A percentile compares a stretch with the other conserved stretches of the same genome.
phyloP scores from a whole-genome alignment of 2,888 invertebrate genomes.

The Empis stercorea region DNA sequence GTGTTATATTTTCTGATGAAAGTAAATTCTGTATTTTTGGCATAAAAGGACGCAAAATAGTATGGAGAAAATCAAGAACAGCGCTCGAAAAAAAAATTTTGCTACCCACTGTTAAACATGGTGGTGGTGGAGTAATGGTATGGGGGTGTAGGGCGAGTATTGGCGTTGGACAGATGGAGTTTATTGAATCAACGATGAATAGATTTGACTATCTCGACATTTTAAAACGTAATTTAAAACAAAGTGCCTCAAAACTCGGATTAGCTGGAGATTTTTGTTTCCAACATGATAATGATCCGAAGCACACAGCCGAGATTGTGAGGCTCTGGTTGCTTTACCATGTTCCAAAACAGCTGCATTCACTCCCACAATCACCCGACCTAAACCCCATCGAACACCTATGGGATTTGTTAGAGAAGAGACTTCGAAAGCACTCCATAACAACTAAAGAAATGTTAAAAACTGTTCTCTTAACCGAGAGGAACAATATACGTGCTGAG shows the following conservation, averaged over 20 bases:
- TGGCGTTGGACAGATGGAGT: conserved; percentile 4
- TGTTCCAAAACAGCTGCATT: conserved; percentile 7
- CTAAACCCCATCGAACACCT: conserved; percentile 14
- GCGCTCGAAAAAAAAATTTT: conserved; percentile 8
- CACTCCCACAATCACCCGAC: conserved; percentile 12
- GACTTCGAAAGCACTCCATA: conserved; percentile 6
- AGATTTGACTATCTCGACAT: conserved; percentile 7
- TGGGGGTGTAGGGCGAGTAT: conserved; percentile 7
- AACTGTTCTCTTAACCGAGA: conserved; percentile 5
- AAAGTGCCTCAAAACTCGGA: conserved; percentile 5
- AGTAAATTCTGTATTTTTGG: conserved; percentile 9
- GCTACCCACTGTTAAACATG: conserved; percentile 9
- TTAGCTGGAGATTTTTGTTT: conserved; percentile 6
- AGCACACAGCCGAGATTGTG: conserved; percentile 8
- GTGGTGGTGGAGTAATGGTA: neutral
- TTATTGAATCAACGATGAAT: conserved; percentile 11
- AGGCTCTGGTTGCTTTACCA: conserved; percentile 11
- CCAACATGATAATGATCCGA: conserved; percentile 12
- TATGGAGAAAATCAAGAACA: conserved; percentile 5
- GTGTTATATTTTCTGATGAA: conserved; percentile 9
- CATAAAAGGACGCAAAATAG: conserved; percentile 6
- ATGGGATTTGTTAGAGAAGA: conserved; percentile 15
- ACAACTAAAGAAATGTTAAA: conserved; percentile 5
- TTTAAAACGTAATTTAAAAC: conserved; percentile 10
- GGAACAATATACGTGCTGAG: conserved; percentile 8